phyloP scores from a whole-genome alignment of 2,797 vertebrate genomes.

The Lateolabrax maculatus region DNA sequence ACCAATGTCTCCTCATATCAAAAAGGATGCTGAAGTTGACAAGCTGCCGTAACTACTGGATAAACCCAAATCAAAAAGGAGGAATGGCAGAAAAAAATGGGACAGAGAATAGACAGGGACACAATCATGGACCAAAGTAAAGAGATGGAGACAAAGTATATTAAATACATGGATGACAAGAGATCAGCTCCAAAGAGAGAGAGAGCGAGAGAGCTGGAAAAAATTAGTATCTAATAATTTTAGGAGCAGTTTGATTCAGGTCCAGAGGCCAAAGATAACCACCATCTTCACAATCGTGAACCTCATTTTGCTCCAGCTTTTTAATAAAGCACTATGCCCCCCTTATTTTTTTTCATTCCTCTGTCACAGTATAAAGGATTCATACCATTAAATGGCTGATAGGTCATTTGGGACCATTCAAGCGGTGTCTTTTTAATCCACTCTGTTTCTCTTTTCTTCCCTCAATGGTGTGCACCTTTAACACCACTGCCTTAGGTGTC shows the following conservation, averaged over 20 bases:
- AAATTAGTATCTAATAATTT: constrained; percentile 62
- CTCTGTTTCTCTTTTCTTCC: constrained; percentile 54
- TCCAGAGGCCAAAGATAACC: constrained; percentile 71
- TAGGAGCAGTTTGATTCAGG: constrained; percentile 69
- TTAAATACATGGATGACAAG: constrained; percentile 8
- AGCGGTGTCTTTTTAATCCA: constrained; percentile 62
- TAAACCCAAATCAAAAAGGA: constrained; percentile 5
- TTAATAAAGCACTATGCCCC: constrained; percentile 65
- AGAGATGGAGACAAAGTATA: background rate
- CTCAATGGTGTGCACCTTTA: constrained; percentile 59
- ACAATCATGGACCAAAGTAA: constrained; percentile 17
- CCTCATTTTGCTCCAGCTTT: constrained; percentile 74
- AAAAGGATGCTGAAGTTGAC: constrained; percentile 28
- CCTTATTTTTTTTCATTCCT: constrained; percentile 48
- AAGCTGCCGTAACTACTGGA: background rate
- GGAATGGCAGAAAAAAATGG: background rate
- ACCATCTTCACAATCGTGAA: constrained; percentile 74
- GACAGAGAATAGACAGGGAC: background rate
- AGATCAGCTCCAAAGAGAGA: constrained; percentile 8
- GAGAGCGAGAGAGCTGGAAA: constrained; percentile 18
- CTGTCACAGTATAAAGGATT: constrained; percentile 68
- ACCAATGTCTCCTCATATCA: constrained; percentile 23
- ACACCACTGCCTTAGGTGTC: constrained; percentile 48
- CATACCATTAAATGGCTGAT: constrained; percentile 74
- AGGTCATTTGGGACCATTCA: constrained; percentile 70